These are phyloP conservation scores for Amorpha juglandis DNA, from an alignment of 2,888 invertebrate genomes.

Conservation along the genomic window DNA sequence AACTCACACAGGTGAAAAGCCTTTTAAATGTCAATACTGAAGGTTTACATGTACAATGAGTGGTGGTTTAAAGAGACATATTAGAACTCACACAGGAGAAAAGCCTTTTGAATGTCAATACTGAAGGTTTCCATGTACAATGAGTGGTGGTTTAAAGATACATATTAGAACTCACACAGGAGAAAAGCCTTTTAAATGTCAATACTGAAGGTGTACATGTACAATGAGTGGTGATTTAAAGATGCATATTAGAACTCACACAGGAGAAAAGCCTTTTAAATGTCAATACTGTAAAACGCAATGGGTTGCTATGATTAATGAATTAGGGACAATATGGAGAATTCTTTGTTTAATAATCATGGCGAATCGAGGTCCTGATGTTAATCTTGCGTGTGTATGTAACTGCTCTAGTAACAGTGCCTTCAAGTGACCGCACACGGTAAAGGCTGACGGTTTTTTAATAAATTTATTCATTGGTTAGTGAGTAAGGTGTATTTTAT, in stretches of 20 bases:
- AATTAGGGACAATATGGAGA: too few species aligned
- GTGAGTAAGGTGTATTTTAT: constrained; percentile 43
- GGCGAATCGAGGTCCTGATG: not conserved
- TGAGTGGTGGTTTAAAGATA: not conserved
- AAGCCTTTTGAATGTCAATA: not conserved
- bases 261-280: not conserved
- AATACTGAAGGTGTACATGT: not conserved
- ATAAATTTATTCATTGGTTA: constrained; percentile 52
- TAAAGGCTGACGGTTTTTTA: constrained; percentile 51
- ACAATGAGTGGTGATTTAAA: not conserved
- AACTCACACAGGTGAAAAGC: not conserved
- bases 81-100: too few species aligned
- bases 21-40: not conserved
- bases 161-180: not conserved
- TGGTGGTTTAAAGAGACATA: not conserved
- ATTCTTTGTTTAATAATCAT: not conserved
- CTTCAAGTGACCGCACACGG: constrained; percentile 48
- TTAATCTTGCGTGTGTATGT: not conserved
- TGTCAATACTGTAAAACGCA: not conserved
- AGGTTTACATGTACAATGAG: not conserved
- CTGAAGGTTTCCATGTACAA: not conserved
- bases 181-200: not conserved
- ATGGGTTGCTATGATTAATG: not conserved
- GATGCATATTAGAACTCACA: not conserved
- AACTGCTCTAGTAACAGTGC: constrained; percentile 44